Percentiles rank a stretch among this genome's conserved stretches.
Conservation (phyloP, 92 coral and sea anemone species). For the Desmophyllum pertusum region DNA sequence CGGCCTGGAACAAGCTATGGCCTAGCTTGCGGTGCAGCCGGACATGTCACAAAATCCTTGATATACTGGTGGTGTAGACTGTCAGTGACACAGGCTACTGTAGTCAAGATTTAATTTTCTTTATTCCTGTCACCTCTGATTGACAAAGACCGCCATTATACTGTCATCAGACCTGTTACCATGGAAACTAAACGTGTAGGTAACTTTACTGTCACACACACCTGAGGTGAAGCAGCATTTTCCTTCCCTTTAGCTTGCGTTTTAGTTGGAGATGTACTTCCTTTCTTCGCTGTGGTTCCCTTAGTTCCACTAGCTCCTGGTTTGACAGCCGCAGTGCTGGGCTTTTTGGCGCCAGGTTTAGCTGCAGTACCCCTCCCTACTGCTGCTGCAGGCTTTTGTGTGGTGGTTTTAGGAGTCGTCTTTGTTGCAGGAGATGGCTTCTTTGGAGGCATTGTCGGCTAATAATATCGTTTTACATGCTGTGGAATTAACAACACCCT, state of each 20-base stretch:
- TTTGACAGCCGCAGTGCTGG: conserved; percentile 33
- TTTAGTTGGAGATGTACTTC: conserved; percentile 56
- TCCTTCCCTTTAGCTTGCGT: conserved; percentile 67
- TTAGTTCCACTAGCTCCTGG: conserved; percentile 27
- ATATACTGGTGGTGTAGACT: too few species aligned
- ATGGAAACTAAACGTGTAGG: conserved; percentile 34
- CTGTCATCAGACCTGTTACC: too few species aligned
- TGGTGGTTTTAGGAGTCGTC: conserved; percentile 49
- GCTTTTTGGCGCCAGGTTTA: conserved; percentile 24
- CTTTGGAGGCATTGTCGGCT: conserved; percentile 75
- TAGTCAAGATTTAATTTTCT: too few species aligned
- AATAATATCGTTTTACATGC: not conserved
- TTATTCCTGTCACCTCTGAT: too few species aligned
- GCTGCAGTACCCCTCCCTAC: conserved; percentile 46
- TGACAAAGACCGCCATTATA: too few species aligned
- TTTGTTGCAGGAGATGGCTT: conserved; percentile 66
- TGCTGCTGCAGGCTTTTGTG: conserved; percentile 61
- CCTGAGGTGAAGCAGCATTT: conserved; percentile 38
- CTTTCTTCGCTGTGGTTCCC: conserved; percentile 45
- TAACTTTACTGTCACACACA: not conserved
- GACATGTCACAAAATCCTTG: too few species aligned
- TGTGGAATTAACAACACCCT: not conserved
- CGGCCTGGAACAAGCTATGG: too few species aligned
- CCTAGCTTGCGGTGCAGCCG: too few species aligned
- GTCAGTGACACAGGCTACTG: too few species aligned